Percentiles rank a stretch among this genome's conserved stretches.
These are phyloP conservation scores for Rhagonycha lutea DNA, from an alignment of 2,888 invertebrate species.

Conservation along the genomic window DNA sequence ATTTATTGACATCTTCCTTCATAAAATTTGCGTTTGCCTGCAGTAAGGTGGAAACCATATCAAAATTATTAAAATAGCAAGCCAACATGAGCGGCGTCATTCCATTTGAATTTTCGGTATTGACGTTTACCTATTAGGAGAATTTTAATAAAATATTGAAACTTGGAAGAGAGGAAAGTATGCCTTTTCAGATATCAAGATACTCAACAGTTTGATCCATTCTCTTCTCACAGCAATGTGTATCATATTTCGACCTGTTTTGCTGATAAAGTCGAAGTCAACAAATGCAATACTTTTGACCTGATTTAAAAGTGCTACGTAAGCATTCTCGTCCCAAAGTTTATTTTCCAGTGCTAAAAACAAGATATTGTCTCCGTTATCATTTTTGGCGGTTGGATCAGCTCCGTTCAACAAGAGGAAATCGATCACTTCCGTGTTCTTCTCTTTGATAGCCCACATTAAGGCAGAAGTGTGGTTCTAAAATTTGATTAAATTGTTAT, in stretches of 20 bases:
- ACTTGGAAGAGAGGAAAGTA: not conserved
- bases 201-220: conserved; percentile 49
- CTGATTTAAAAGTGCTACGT: conserved; percentile 49
- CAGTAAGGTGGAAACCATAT: conserved; percentile 45
- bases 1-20: conserved; percentile 48
- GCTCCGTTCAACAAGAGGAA: conserved; percentile 50
- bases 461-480: conserved; percentile 51
- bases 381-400: conserved; percentile 45
- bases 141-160: not conserved
- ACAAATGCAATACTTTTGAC: conserved; percentile 41
- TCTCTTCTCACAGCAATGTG: conserved; percentile 52
- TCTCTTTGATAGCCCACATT: conserved; percentile 52
- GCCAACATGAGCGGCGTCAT: conserved; percentile 54
- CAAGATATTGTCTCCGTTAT: conserved; percentile 49
- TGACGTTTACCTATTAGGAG: conserved; percentile 40
- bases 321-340: conserved; percentile 52
- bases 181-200: conserved; percentile 45
- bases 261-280: conserved; percentile 49
- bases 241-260: conserved; percentile 50
- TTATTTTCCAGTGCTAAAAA: conserved; percentile 50
- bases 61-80: conserved; percentile 47
- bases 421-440: conserved; percentile 50
- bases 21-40: conserved; percentile 44
- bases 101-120: conserved; percentile 46
- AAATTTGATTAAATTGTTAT: conserved; percentile 5